Percentiles rank a stretch among this genome's conserved stretches.
Conservation (phyloP, 2,888 invertebrate genomes). For the Amphipoea lucens region DNA sequence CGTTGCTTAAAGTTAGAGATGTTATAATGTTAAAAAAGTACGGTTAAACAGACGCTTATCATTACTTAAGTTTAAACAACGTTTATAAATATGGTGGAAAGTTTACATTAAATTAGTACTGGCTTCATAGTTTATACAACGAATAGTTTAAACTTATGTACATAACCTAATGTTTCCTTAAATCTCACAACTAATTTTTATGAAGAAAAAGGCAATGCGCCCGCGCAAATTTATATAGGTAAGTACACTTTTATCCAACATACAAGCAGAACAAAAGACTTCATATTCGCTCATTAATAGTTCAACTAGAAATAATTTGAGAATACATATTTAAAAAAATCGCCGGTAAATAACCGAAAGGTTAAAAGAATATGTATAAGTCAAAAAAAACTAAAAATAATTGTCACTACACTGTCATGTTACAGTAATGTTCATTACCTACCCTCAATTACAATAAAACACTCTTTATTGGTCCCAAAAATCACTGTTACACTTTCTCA, state of each 20-base stretch:
- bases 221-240: conserved; percentile 3
- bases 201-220: conserved; percentile 1
- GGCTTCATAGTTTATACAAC: conserved; percentile 18
- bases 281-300: background rate
- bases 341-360: conserved; percentile 13
- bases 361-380: background rate
- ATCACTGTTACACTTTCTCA: background rate
- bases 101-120: conserved; percentile 29
- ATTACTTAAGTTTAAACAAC: background rate
- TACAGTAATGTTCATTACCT: background rate
- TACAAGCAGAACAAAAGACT: background rate
- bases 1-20: background rate
- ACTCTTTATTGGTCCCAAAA: conserved; percentile 28
- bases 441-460: background rate
- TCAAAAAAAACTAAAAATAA: conserved; percentile 10
- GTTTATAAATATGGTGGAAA: background rate
- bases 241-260: too few relatives aligned
- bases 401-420: conserved; percentile 31
- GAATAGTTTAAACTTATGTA: background rate
- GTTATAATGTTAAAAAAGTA: background rate
- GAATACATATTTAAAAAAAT: conserved; percentile 1
- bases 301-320: background rate
- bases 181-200: background rate
- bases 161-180: background rate
- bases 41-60: background rate